phyloP scores from a whole-genome alignment of 2,888 invertebrate species.

The Drosophila hawaiiensis region DNA sequence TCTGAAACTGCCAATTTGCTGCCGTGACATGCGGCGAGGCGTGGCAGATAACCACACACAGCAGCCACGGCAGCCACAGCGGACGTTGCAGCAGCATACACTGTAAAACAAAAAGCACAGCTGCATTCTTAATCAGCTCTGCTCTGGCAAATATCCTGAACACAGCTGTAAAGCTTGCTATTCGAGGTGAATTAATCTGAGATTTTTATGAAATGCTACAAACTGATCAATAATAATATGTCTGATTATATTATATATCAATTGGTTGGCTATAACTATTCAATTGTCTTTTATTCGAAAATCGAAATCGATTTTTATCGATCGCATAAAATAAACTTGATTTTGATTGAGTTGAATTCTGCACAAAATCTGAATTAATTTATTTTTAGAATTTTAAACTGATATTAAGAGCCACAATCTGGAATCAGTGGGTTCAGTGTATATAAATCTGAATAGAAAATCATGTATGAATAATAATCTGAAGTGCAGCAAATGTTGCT shows the following conservation, averaged over 20 bases:
- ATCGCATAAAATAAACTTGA: not conserved
- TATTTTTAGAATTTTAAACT: not conserved
- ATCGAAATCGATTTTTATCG: not conserved
- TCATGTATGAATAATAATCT: not conserved
- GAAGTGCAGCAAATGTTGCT: not conserved
- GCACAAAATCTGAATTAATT: not conserved
- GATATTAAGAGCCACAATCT: not conserved
- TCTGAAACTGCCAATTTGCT: conserved; percentile 79
- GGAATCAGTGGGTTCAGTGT: fast-evolving
- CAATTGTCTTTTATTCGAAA: not conserved
- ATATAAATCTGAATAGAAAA: not conserved
- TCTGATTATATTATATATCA: not conserved
- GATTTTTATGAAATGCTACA: not conserved
- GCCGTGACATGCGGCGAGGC: conserved; percentile 56
- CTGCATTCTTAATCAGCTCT: not conserved
- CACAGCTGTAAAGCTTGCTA: not conserved
- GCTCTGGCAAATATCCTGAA: not conserved
- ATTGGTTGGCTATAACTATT: not conserved
- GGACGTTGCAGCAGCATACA: not conserved
- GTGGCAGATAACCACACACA: conserved; percentile 54
- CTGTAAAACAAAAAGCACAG: not conserved
- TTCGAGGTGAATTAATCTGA: too few relatives aligned
- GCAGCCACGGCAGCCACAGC: not conserved
- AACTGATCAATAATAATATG: not conserved
- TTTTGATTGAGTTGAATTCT: not conserved